Base-by-base conservation (phyloP, 2,797 vertebrate genomes). In the Rhinoraja longicauda region DNA sequence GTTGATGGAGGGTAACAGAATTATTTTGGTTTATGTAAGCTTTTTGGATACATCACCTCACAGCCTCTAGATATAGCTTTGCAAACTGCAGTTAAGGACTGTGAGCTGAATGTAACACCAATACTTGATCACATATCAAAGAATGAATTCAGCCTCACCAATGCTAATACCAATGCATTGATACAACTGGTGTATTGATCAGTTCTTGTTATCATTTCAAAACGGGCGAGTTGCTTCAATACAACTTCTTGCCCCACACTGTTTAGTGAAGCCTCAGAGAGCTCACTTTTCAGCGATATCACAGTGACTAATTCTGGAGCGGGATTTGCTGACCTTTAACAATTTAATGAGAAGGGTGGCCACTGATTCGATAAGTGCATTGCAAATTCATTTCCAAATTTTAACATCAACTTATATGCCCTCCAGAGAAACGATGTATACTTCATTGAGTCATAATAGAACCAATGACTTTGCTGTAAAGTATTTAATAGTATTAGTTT, bases 381-480 rank as follows among this genome's bases (percentile, higher is more conserved):
- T n/a, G 62, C 59, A 88, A 64, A 88, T 64, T 88, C 84, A 64
- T n/a, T 88, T 88, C n/a, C 84, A 88, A 64, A 17, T 64, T 88
- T 88, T 36, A 88, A 64, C 84, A 29, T n/a, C n/a, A 88, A 88
- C 64, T 88, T 88, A 64, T 64, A 88, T 59, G 29, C 84, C 84
- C 32, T 64, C 84, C 29, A 19, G 15, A 64, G 29, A n/a, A n/a
- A 15, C 15, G 13, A 21, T 64, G 13, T n/a, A 5, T 64, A 62
- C n/a, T 64, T 88, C 59, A 88, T 19, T 88, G 84, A 64, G 59
- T 64, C 59, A 64, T 64, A 88, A 88, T 88, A 19, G 15, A 64
- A 88, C n/a, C n/a, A 88, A 32, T 88, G 84, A 32, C 84, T 88
- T 64, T n/a, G 32, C 59, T 64, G 84, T 88, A 64, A 88, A 88